Evolutionary conservation across 2,888 invertebrate species (phyloP), one percentile per base, ranked within the genome.

Genomic region (Rhorus exstirpatorius): DNA sequence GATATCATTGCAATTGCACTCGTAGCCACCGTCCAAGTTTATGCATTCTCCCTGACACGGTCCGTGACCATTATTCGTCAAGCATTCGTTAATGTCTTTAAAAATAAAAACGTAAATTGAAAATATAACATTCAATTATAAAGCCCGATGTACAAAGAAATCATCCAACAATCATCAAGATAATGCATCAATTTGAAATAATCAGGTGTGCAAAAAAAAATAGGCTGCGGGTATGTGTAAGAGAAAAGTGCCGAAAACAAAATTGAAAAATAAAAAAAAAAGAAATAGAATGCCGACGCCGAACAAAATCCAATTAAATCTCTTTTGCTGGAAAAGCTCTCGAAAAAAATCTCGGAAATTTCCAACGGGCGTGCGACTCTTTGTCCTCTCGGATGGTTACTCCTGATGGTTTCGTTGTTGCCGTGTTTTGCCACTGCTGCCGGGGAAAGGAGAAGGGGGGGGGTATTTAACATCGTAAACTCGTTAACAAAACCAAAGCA

Each of bases 41-140:
- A 91, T 90, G 89, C 96, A 96, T 51, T 93, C 93, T 86, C 95
- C 95, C 90, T 96, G 95, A 88, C 96, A 96, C 12, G 95, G 95
- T 6, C 95, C 95, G 86, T 93, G 94, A 24, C 95, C 95, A 90
- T 95, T 95, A 87, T 95, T 94, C 85, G 94, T 91, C 31, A 94
- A 92, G 87, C 95, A 95, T 90, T 95, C 95, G 91, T 95, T 94
- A 85, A 95, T 93, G 91, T 95, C 95, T 94, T 90, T 83, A 86
- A 49, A 26, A 63, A 31, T 21, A 31, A 58, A 63, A 77, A 44
- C 2, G 41, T 31, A 14, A 31, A 31, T 19, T 10, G 0, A n/a
- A 70, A 35, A 53, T 46, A 51, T 35, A 7, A 26, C 26, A 10
- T 31, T 3, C 19, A 65, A 41, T 53, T 10, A 12, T 3, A 65